Evolutionary conservation across 1,140 invertebrate genomes (phyloP).

Genomic region (Leucophenga varia): DNA sequence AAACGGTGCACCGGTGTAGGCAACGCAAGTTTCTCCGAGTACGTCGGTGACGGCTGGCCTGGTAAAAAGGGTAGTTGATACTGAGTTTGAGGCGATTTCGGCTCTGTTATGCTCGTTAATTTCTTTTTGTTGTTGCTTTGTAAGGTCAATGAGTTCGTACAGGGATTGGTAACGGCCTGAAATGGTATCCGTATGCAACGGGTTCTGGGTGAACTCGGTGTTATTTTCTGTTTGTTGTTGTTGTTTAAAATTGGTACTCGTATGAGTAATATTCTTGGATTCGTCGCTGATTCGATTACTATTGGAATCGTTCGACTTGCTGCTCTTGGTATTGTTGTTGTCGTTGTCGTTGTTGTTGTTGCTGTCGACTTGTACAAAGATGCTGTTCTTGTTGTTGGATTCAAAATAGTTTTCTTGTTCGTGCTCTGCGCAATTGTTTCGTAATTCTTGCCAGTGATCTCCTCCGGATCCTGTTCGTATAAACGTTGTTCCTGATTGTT

Average conservation of each 20-base stretch:
- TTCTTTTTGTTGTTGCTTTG: neutral
- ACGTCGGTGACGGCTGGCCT: conserved; percentile 39
- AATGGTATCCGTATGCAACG: no score
- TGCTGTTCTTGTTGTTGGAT: conserved; percentile 34
- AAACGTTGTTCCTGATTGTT: conserved; percentile 13
- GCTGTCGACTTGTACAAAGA: conserved; percentile 8
- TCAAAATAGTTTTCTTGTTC: conserved; percentile 14
- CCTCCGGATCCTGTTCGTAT: neutral
- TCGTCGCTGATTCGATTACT: conserved; percentile 33
- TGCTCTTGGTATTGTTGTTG: conserved; percentile 9
- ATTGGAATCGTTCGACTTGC: conserved; percentile 30
- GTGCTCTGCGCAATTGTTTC: conserved; percentile 13
- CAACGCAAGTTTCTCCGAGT: conserved; percentile 36
- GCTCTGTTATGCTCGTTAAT: conserved; percentile 25
- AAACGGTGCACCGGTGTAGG: conserved; percentile 26
- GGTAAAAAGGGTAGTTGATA: conserved; percentile 54
- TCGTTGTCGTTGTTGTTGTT: conserved; percentile 15
- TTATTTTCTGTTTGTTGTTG: no score
- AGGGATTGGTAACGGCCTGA: no score
- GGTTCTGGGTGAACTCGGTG: no score
- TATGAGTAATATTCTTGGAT: conserved; percentile 45
- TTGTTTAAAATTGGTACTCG: conserved; percentile 29
- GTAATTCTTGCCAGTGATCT: conserved; percentile 12
- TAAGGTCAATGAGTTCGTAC: no score
- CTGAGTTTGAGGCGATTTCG: conserved; percentile 40